Conservation (phyloP, 2,797 vertebrate genomes). For the Moxostoma hubbsi region DNA sequence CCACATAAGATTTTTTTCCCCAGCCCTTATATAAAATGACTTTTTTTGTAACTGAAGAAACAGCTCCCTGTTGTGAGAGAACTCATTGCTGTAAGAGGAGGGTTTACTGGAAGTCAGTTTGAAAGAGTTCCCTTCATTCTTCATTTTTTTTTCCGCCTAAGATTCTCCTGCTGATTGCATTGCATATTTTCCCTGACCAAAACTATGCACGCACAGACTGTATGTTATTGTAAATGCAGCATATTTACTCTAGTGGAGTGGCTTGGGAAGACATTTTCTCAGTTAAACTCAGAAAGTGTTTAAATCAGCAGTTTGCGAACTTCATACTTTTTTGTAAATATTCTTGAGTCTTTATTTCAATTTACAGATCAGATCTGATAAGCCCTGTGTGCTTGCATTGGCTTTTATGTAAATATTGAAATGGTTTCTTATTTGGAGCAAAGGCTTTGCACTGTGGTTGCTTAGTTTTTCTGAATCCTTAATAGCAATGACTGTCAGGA, state of each 20-base stretch:
- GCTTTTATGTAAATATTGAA: neutral
- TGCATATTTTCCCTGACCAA: conserved; percentile 45
- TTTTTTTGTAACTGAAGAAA: conserved; percentile 35
- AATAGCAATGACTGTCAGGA: conserved; percentile 5
- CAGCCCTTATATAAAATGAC: conserved; percentile 20
- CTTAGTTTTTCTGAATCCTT: conserved; percentile 6
- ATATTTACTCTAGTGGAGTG: conserved; percentile 31
- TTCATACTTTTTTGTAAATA: conserved; percentile 8
- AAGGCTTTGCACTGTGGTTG: neutral
- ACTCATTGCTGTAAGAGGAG: conserved; percentile 31
- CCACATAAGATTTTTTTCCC: conserved; percentile 22
- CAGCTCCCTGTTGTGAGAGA: conserved; percentile 44
- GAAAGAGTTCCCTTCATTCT: conserved; percentile 57
- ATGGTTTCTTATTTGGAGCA: conserved; percentile 1
- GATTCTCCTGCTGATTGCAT: conserved; percentile 49
- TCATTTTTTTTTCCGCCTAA: conserved; percentile 40
- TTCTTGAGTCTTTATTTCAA: neutral
- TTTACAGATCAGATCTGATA: conserved; percentile 27
- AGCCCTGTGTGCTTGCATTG: neutral
- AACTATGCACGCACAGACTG: conserved; percentile 41
- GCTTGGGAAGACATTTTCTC: neutral
- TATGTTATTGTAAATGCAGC: conserved; percentile 40
- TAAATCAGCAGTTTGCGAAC: conserved; percentile 13
- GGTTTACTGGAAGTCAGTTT: conserved; percentile 56
- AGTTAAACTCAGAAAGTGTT: conserved; percentile 19